Conservation (phyloP, 2,797 vertebrate genomes). For the Dendrocincla fuliginosa region DNA sequence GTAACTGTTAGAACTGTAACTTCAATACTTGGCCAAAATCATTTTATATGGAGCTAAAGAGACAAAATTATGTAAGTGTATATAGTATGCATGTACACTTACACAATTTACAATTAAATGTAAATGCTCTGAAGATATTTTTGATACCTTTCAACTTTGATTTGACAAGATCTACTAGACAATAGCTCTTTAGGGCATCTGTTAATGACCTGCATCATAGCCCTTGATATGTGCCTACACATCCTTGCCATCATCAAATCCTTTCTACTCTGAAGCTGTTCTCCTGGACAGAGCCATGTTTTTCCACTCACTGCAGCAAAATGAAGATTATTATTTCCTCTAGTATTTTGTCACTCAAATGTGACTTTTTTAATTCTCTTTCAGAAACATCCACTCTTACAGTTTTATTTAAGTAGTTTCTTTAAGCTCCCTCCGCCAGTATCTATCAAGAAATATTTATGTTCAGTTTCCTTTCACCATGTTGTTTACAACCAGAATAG, state of each 20-base stretch:
- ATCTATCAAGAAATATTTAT: not conserved
- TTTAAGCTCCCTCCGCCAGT: not conserved
- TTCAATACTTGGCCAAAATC: not conserved
- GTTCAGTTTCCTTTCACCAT: accelerated
- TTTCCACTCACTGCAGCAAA: not conserved
- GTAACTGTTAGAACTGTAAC: not conserved
- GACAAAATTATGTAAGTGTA: not conserved
- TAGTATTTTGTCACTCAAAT: not conserved
- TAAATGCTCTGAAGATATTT: not conserved
- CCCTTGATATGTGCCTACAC: not conserved
- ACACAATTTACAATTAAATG: not conserved
- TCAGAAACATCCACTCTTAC: not conserved
- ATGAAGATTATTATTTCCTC: not conserved
- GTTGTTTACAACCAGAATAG: not conserved
- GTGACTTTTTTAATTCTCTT: not conserved
- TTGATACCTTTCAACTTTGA: not conserved
- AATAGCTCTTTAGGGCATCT: not conserved
- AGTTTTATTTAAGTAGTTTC: not conserved
- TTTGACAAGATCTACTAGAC: not conserved
- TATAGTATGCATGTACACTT: not conserved
- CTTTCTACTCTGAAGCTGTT: not conserved
- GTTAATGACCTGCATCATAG: not conserved
- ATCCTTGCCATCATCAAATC: not conserved
- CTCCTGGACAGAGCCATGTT: not conserved
- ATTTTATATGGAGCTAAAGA: not conserved